phyloP scores from a whole-genome alignment of 1,140 invertebrate genomes.

The Bombus ignitus region DNA sequence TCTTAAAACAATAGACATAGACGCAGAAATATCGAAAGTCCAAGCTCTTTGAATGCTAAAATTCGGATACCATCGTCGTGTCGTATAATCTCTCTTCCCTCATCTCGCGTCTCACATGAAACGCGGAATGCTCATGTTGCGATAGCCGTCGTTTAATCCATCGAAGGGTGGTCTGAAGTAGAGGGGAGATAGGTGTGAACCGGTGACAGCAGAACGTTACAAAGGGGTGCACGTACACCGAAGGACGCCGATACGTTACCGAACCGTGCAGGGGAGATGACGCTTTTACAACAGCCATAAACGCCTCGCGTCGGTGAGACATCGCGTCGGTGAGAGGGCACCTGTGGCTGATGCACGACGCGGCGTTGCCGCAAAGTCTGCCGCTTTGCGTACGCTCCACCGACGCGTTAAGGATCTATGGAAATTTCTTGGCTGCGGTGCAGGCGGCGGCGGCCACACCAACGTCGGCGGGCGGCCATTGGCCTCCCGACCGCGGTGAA shows the following conservation, averaged over 20 bases:
- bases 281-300: constrained; percentile 55
- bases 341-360: constrained; percentile 61
- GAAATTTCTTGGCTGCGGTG: constrained; percentile 25
- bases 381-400: constrained; percentile 31
- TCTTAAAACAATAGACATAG: no score
- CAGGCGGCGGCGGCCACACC: background rate
- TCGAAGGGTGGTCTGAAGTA: background rate
- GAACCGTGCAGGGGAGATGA: constrained; percentile 12
- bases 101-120: background rate
- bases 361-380: constrained; percentile 24
- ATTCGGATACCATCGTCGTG: no score
- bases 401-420: constrained; percentile 30
- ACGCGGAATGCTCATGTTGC: background rate
- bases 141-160: background rate
- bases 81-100: background rate
- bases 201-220: constrained; percentile 16
- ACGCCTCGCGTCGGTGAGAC: constrained; percentile 40
- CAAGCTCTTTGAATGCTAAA: background rate
- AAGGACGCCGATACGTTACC: constrained; percentile 28
- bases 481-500: constrained; percentile 1
- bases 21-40: no score
- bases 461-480: constrained; percentile 15
- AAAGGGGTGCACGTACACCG: background rate
- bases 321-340: constrained; percentile 47
- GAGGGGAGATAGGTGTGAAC: background rate